Conservation (phyloP, 2,113 vertebrate species). For the Glareola pratincola region DNA sequence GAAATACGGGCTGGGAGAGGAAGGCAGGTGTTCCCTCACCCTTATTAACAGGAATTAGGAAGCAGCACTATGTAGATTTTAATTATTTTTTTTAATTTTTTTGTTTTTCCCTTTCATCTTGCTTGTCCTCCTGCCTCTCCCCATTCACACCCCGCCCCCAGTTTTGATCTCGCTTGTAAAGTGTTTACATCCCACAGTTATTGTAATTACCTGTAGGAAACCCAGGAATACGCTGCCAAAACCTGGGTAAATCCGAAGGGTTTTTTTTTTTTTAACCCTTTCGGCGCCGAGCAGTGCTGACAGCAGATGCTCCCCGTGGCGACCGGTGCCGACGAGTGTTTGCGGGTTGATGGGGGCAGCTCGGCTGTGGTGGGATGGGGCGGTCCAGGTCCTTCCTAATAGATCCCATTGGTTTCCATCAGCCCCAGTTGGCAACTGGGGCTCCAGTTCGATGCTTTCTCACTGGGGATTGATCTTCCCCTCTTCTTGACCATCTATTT, state of each 20-base stretch:
- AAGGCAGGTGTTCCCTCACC: background rate
- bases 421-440: too few relatives aligned
- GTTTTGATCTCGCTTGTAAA: slow-evolving; percentile 27
- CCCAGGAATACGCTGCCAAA: background rate
- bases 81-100: background rate
- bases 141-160: background rate
- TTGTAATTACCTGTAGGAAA: slow-evolving; percentile 50
- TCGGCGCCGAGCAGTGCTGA: background rate
- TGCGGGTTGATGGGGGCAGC: background rate
- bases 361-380: fast-evolving
- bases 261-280: slow-evolving; percentile 63
- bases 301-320: background rate
- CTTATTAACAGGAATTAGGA: background rate
- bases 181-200: slow-evolving; percentile 35
- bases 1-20: background rate
- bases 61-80: background rate
- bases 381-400: background rate
- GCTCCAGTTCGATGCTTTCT: background rate
- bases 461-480: background rate
- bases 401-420: background rate
- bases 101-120: slow-evolving; percentile 27
- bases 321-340: too few relatives aligned
- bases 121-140: background rate
- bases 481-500: background rate
- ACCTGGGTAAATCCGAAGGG: background rate